Evolutionary conservation across 2,113 vertebrate genomes (phyloP).

Genomic region (Apteryx mantelli): DNA sequence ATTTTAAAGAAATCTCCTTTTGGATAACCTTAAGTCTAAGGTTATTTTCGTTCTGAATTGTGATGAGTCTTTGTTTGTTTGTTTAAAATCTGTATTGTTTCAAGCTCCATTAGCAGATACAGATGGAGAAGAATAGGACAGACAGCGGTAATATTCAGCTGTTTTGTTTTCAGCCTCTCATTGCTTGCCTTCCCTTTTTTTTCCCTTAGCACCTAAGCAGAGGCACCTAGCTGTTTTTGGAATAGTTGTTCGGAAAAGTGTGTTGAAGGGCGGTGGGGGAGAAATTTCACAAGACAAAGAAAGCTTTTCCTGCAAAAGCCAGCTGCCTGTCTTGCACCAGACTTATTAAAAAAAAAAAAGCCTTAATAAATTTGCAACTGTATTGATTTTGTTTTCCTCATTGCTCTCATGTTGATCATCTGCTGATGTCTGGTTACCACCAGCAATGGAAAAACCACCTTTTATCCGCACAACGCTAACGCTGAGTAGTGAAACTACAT

Average conservation of each 20-base stretch:
- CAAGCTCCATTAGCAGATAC: slow-evolving; percentile 24
- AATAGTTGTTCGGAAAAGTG: slow-evolving; percentile 1
- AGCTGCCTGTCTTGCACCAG: neutral
- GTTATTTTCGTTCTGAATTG: slow-evolving; percentile 22
- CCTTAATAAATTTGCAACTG: neutral
- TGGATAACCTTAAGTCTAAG: neutral
- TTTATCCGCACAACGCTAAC: neutral
- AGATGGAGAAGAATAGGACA: slow-evolving; percentile 31
- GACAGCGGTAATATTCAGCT: slow-evolving; percentile 13
- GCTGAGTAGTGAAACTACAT: neutral
- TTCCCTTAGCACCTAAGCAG: neutral
- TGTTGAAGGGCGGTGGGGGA: slow-evolving; percentile 11
- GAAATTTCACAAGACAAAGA: slow-evolving; percentile 12
- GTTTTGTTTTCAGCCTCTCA: slow-evolving; percentile 38
- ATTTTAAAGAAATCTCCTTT: neutral
- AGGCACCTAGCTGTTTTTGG: slow-evolving; percentile 31
- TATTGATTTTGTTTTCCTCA: slow-evolving; percentile 21
- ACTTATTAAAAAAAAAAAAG: neutral
- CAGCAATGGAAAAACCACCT: neutral
- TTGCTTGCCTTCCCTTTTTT: slow-evolving; percentile 3
- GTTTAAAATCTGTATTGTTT: neutral
- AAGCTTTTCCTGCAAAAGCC: slow-evolving; percentile 26
- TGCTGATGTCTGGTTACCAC: neutral
- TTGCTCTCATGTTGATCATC: neutral
- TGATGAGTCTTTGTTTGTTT: neutral